Conservation (phyloP, 2,113 vertebrate genomes). For the Saguinus midas region DNA sequence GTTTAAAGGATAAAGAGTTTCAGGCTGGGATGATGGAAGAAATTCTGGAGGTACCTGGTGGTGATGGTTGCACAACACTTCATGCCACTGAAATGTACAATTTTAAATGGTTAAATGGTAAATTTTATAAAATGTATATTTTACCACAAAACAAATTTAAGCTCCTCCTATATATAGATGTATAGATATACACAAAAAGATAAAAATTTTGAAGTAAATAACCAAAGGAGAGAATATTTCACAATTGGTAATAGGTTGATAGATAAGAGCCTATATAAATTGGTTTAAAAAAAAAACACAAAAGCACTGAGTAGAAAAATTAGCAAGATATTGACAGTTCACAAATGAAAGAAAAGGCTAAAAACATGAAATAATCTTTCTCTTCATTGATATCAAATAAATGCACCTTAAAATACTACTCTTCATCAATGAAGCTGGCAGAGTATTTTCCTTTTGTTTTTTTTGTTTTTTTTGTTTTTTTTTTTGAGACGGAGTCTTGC, state of each 20-base stretch:
- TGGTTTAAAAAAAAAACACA: background rate
- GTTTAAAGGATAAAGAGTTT: background rate
- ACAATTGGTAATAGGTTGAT: background rate
- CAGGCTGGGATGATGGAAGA: background rate
- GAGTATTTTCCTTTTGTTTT: too few species aligned
- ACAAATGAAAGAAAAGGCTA: background rate
- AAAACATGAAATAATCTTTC: background rate
- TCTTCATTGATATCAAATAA: background rate
- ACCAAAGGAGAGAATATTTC: background rate
- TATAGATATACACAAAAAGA: background rate
- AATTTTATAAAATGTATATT: background rate
- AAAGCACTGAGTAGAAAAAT: background rate
- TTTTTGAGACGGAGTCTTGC: too few species aligned
- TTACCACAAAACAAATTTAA: background rate
- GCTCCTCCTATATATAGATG: background rate
- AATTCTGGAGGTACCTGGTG: background rate
- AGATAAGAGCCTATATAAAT: background rate
- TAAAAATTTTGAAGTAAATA: background rate
- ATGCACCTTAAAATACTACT: background rate
- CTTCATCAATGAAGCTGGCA: background rate
- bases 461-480: too few species aligned
- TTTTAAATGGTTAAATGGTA: background rate
- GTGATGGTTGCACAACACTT: background rate
- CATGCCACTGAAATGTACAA: background rate
- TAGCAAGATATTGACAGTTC: background rate